Evolutionary conservation across 2,797 vertebrate genomes (phyloP), one percentile per base, ranked within the genome.

Genomic region (Fistularia commersonii): DNA sequence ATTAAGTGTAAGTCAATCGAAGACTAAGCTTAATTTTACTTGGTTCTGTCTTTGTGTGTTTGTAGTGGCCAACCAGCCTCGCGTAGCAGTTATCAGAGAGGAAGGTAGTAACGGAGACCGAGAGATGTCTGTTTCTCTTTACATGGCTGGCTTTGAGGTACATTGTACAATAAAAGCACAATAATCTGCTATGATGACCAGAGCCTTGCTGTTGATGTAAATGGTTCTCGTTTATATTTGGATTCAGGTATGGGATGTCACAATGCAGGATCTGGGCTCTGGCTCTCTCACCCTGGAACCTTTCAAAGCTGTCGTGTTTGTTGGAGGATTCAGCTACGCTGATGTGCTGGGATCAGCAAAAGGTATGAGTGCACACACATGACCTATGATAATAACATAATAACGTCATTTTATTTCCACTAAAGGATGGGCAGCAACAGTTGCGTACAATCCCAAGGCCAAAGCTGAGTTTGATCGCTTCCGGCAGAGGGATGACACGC

Each of bases 31-130:
- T 14, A 43, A 1, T 51, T 10, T 34, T 31, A 40, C 39, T 6
- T 15, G 7, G 7, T 8, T 13, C 13, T 14, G 41, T 42, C n/a
- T 13, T 49, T 11, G 39, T 54, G 11, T 8, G 53, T 9, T 42
- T 57, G 12, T 53, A 91, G 90, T 61, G 64, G 47, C 54, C 35
- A 72, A 61, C 0, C 66, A 54, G 36, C 93, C 93, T 3, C 84
- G 91, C 0, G 93, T 93, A 0, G 95, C 94, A 2, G 86, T 96
- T 55, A 65, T 97, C 56, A 82, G 95, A 44, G 95, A 98, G 55
- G 95, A 98, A 54, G 95, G 95, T 58, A 98, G 95, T 69, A 98
- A 98, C 0, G 95, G 95, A 34, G 94, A 98, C 79, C 61, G 95
- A 31, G 95, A 97, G 79, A 98, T 98, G 95, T 90, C 89, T 0